phyloP scores from a whole-genome alignment of 2,113 vertebrate genomes.

The human (Homo sapiens) region GRCh38 chr7:104154001-104154500 shows the following conservation, averaged over 20 bases:
- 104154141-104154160: background rate
- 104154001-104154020: constrained; percentile 23
- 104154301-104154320: background rate
- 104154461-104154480: background rate
- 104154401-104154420: background rate
- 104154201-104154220: background rate
- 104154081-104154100: constrained; percentile 3
- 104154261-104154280: background rate
- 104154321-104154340: background rate
- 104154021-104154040: constrained; percentile 35
- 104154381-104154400: constrained; percentile 15
- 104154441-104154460: background rate
- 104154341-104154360: background rate
- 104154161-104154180: background rate
- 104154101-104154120: background rate
- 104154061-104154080: background rate
- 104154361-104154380: background rate
- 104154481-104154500: background rate
- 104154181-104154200: background rate
- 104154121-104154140: background rate
- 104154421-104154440: background rate
- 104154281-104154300: constrained; percentile 25
- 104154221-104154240: background rate
- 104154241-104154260: constrained; percentile 3
- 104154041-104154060: background rate